Evolutionary conservation across 2,113 vertebrate species (phyloP), one percentile per base, ranked within the genome.

Genomic region (Rattus rattus): DNA sequence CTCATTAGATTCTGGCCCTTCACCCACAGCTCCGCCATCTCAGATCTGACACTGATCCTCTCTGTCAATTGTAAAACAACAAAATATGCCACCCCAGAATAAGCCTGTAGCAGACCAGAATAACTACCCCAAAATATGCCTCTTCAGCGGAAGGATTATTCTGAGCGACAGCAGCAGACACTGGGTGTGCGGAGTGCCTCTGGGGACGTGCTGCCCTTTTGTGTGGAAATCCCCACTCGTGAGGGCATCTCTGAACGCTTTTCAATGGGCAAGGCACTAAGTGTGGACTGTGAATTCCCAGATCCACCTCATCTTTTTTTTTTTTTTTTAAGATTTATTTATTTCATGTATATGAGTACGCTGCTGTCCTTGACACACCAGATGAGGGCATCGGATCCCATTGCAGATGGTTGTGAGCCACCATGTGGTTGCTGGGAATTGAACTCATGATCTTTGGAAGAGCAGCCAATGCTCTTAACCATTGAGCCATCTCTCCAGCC

Each of bases 51-150:
- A 36, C 72, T 11, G 4, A 88, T 91, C 80, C 85, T 96, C 96
- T 88, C 86, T 91, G 90, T 87, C 86, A 96, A 88, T 84, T 81
- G 24, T 61, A 83, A 88, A 52, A 86, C 39, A 76, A 52, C 88
- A 94, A 92, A 94, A 92, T 76, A 92, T 52, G 85, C 69, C 49
- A 67, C 85, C 69, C 94, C 67, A 81, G 47, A 92, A 92, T 94
- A 94, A 7, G 20, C 76, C 92, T 92, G 39, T 30, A 22, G 70
- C 59, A 76, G 59, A 96, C 76, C 67, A 96, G 92, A 96, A 88
- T 94, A 92, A 67, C 33, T 61, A 76, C 92, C 88, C 89, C 56
- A 59, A 94, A 94, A 96, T 94, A 96, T 61, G 89, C 26, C 39
- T 94, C 59, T 83, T 69, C 80, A 30, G 69, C 61, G 54, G 70